Evolutionary conservation across 1,140 invertebrate genomes (phyloP), one percentile per base, ranked within the genome.

Genomic region (Aradophagus sp.): DNA sequence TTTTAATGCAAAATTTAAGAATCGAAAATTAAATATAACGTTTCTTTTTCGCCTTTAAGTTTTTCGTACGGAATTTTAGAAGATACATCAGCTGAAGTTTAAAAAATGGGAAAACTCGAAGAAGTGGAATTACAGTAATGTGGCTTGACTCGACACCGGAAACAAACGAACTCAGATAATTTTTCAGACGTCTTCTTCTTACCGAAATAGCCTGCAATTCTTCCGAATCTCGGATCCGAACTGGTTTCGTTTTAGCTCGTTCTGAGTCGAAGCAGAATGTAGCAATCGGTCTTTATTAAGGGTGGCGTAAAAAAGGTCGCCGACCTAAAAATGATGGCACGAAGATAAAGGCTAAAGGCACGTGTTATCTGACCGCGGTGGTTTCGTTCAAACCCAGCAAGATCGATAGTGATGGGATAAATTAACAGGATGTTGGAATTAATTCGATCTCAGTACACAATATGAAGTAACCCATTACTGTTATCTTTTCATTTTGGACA

Each of bases 391-490:
- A 36, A 14, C 23, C 48, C 23, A 19, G 11, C 13, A 47, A 45
- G 50, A 72, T 65, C 73, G 61, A 73, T 74, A 56, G 58, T 39
- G 72, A 75, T 72, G 63, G 58, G 63, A 58, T 55, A 71, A 77
- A 77, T 77, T 73, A 75, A 76, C 69, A 75, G 67, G 55, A 74
- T 78, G 70, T 71, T 77, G 63, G 50, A 77, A 75, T 78, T 78
- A 73, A 78, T 76, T 66, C 50, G 47, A 70, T 71, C 62, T 69
- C 73, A 76, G 73, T 75, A n/a, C n/a, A n/a, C n/a, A 63, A 74
- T 65, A 59, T 23, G 20, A 4, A 23, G 20, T 23, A 5, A 8
- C 8, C 8, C 20, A 23, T 23, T 8, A 5, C 8, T 23, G 4
- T 23, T 8, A 34, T 34, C 32, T n/a, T 6, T 34, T 34, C n/a